Evolutionary conservation across 2,797 vertebrate genomes (phyloP), one percentile per base, ranked within the genome.

Genomic region (Chelonia mydas): DNA sequence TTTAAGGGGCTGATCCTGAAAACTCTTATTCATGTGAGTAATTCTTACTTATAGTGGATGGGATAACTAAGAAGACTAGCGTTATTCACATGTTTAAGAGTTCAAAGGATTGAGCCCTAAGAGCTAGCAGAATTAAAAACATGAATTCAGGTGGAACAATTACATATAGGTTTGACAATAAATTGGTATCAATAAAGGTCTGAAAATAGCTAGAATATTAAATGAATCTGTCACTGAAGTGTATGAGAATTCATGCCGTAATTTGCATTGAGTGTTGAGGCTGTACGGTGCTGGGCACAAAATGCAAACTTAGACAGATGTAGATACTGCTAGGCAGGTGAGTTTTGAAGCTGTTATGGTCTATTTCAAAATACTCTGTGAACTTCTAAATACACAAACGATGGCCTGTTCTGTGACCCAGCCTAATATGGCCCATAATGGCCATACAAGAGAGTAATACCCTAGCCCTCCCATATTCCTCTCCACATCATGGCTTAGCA

Each of bases 31-130:
- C 27, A 19, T 86, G 11, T 92, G 59, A 84, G 57, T 88, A 17
- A 13, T 61, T 83, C 47, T 87, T 1, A 5, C 16, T 3, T 72
- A 41, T 11, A 7, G 6, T 47, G 83, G 28, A 37, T 83, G 89
- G 74, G 33, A 55, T 59, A 54, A 50, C 41, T 83, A 31, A 41
- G 59, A 7, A 0, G 1, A 92, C 19, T 87, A 80, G 15, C 37
- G 28, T 82, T 92, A 68, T 17, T 37, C 78, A 57, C 33, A 59
- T 45, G 21, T 55, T 95, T 93, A 88, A 55, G 89, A 72, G 84
- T 96, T 95, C 94, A 77, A 90, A 83, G 65, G 50, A 94, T 97
- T 96, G 93, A 95, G 86, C 83, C 41, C 12, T 2, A n/a, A 80
- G 65, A 33, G 1, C 1, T 76, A 80, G 31, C 72, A 87, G 45